phyloP scores from a whole-genome alignment of 2,888 invertebrate genomes.

The Helobdella robusta region DNA sequence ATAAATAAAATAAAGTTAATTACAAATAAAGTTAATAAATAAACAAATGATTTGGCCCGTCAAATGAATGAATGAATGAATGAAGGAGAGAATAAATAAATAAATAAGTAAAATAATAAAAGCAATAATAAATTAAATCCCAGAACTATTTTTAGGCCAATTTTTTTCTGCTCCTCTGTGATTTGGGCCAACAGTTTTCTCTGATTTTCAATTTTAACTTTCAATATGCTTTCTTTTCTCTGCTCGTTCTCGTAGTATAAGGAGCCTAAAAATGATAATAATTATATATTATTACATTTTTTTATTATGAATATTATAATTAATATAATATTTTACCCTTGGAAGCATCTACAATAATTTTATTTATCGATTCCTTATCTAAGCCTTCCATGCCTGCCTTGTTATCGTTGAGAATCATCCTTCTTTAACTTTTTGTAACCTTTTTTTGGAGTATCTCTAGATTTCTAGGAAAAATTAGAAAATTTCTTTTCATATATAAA shows the following conservation, averaged over 20 bases:
- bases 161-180: conserved; percentile 34
- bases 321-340: conserved; percentile 40
- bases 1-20: background rate
- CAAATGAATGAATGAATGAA: background rate
- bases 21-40: background rate
- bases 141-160: conserved; percentile 39
- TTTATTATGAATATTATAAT: background rate
- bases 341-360: conserved; percentile 48
- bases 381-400: conserved; percentile 53
- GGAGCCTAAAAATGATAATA: conserved; percentile 47
- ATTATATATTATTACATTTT: background rate
- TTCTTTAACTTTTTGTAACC: too few relatives aligned
- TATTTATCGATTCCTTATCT: conserved; percentile 49
- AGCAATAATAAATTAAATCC: background rate
- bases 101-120: background rate
- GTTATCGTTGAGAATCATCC: conserved; percentile 48
- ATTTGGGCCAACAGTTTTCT: conserved; percentile 38
- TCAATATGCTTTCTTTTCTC: conserved; percentile 52
- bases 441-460: too few relatives aligned
- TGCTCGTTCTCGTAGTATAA: conserved; percentile 54
- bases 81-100: background rate
- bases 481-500: too few relatives aligned
- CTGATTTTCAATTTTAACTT: conserved; percentile 49
- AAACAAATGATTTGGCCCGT: background rate
- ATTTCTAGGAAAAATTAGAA: too few relatives aligned